Evolutionary conservation across 1,140 invertebrate genomes (phyloP).

Genomic region (Carposina sasakii): DNA sequence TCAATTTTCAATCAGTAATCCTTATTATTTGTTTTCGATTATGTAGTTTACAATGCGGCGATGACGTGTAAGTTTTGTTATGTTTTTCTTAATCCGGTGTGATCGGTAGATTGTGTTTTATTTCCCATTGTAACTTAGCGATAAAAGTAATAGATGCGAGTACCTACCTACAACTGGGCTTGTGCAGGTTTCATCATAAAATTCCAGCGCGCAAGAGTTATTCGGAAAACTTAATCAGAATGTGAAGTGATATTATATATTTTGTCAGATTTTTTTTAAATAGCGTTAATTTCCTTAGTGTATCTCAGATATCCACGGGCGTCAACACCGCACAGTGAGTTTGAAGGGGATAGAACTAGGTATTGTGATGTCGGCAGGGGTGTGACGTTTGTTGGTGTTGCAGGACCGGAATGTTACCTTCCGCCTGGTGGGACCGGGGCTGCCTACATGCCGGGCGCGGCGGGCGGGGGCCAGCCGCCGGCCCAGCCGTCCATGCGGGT

Average conservation of each 20-base stretch:
- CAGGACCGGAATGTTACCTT: conserved; percentile 60
- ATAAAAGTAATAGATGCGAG: too few relatives aligned
- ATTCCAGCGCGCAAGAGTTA: too few relatives aligned
- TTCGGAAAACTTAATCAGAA: too few relatives aligned
- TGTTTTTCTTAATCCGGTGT: conserved; percentile 9
- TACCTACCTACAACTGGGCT: too few relatives aligned
- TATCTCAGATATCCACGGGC: conserved; percentile 60
- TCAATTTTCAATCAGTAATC: too few relatives aligned
- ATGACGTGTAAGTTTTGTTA: conserved; percentile 12
- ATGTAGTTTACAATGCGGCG: too few relatives aligned
- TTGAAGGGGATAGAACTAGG: neutral
- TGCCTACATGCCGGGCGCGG: conserved; percentile 41
- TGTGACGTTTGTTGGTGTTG: conserved; percentile 5
- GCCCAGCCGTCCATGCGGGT: conserved; percentile 36
- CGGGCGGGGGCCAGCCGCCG: conserved; percentile 32
- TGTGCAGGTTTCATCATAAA: too few relatives aligned
- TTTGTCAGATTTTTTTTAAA: conserved; percentile 13
- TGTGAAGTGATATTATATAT: conserved; percentile 8
- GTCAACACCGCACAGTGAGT: conserved; percentile 67
- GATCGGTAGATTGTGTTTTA: conserved; percentile 17
- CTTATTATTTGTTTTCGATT: too few relatives aligned
- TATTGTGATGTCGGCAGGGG: too few relatives aligned
- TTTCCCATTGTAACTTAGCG: conserved; percentile 25
- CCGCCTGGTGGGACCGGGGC: conserved; percentile 37
- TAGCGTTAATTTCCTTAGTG: conserved; percentile 45